phyloP scores from a whole-genome alignment of 2,888 invertebrate genomes.

The Beris morrisii region DNA sequence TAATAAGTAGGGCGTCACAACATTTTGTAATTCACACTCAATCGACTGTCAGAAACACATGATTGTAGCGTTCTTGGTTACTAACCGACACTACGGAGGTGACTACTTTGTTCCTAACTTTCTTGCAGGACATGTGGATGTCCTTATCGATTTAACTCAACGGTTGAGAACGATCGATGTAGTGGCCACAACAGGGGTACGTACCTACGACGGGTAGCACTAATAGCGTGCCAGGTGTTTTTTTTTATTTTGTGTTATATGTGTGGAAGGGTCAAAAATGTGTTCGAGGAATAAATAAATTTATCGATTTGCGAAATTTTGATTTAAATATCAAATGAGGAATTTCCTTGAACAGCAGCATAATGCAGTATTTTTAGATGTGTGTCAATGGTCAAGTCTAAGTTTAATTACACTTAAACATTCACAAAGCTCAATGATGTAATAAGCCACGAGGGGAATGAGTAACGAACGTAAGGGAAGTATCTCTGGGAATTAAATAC shows the following conservation, averaged over 20 bases:
- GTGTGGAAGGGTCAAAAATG: too few relatives aligned
- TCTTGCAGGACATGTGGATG: neutral
- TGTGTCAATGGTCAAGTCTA: too few relatives aligned
- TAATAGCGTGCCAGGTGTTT: neutral
- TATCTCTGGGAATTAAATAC: too few relatives aligned
- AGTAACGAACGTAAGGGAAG: too few relatives aligned
- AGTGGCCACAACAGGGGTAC: slow-evolving; percentile 6
- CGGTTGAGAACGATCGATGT: slow-evolving; percentile 2
- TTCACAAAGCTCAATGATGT: too few relatives aligned
- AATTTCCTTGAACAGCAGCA: too few relatives aligned
- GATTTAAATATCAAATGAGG: too few relatives aligned
- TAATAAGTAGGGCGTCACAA: slow-evolving; percentile 34
- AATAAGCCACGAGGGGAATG: too few relatives aligned
- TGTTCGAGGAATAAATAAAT: too few relatives aligned
- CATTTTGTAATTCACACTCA: neutral
- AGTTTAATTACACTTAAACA: too few relatives aligned
- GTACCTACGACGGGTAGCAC: neutral
- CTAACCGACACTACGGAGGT: slow-evolving; percentile 20
- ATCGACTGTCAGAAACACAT: slow-evolving; percentile 1
- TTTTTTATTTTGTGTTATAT: neutral
- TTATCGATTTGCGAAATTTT: too few relatives aligned
- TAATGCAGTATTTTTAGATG: too few relatives aligned
- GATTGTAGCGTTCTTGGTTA: slow-evolving; percentile 22
- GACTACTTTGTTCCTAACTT: slow-evolving; percentile 14
- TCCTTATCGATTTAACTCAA: slow-evolving; percentile 30